Conservation (phyloP, 2,888 invertebrate species). For the Apodemia hepburni region DNA sequence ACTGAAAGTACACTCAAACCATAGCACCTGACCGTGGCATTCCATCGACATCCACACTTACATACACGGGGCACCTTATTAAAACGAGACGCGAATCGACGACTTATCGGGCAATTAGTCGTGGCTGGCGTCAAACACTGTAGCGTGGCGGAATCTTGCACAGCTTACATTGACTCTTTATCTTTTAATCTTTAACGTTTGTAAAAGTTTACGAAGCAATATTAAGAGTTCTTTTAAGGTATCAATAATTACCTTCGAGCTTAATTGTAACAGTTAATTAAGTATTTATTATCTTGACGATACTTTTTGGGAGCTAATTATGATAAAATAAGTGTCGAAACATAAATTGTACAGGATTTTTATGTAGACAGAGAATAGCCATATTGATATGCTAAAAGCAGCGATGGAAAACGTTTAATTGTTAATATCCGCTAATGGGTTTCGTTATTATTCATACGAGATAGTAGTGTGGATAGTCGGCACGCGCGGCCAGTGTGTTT, state of each 20-base stretch:
- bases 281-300: conserved; percentile 25
- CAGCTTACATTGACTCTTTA: conserved; percentile 55
- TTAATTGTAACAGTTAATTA: conserved; percentile 32
- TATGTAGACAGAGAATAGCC: not conserved
- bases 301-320: conserved; percentile 23
- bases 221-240: conserved; percentile 25
- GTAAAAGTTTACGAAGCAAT: not conserved
- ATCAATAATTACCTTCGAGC: conserved; percentile 28
- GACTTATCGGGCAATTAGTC: conserved; percentile 80
- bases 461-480: conserved; percentile 45
- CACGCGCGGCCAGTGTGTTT: conserved; percentile 54
- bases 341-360: conserved; percentile 5
- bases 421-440: conserved; percentile 21
- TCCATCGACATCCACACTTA: conserved; percentile 72
- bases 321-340: conserved; percentile 11
- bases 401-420: conserved; percentile 29
- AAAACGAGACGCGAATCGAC: conserved; percentile 80
- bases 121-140: conserved; percentile 66
- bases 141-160: conserved; percentile 48
- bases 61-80: conserved; percentile 75
- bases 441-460: conserved; percentile 29
- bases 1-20: conserved; percentile 47
- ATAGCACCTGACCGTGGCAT: conserved; percentile 68
- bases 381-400: conserved; percentile 19
- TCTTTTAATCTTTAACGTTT: conserved; percentile 33